Base-by-base conservation (phyloP, 1,140 invertebrate genomes). In the Charaxes varanes region DNA sequence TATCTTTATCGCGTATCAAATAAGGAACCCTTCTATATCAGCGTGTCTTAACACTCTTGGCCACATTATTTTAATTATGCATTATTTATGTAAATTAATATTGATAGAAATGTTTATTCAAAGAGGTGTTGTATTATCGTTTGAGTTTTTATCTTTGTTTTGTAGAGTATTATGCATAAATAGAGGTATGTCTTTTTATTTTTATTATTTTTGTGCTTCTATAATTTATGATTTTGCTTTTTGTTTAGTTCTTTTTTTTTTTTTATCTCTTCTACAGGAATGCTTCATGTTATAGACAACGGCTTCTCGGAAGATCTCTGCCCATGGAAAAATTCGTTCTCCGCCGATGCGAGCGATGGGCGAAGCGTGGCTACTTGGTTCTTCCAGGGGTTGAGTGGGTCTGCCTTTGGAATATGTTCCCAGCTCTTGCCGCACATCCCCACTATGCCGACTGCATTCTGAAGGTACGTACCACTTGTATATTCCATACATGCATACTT, bases 241-340 rank as follows among this genome's bases (percentile, higher is more conserved):
- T 15, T 27, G 10, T 14, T 37, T 41, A 16, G 18, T 28, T n/a
- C 38, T 19, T 11, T 33, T 35, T 56, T 61, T 84, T 40, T 27
- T 21, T 17, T 13, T 33, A 10, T 18, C 17, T 17, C 24, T 42
- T 34, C 16, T 35, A 12, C 62, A 94, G 93, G 46, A 88, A 91
- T 53, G 91, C 93, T 10, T 94, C 95, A 4, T 85, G 85, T 26
- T 90, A 91, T 70, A 96, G 95, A 62, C 93, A 97, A 68, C 87
- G 93, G 38, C 96, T 99, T 38, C 96, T 96, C 17, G 97, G 97
- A 0, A 98, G 98, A 85, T 98, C 96, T 4, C 82, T 99, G 49
- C 97, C 97, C 7, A 93, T 98, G 88, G 97, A 99, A 77, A 99
- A 99, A 65, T 99, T 98, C 86, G 91, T 93, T 18, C 88, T 95